Base-by-base conservation (phyloP, 2,888 invertebrate genomes). In the Archaeoteleia sp. region DNA sequence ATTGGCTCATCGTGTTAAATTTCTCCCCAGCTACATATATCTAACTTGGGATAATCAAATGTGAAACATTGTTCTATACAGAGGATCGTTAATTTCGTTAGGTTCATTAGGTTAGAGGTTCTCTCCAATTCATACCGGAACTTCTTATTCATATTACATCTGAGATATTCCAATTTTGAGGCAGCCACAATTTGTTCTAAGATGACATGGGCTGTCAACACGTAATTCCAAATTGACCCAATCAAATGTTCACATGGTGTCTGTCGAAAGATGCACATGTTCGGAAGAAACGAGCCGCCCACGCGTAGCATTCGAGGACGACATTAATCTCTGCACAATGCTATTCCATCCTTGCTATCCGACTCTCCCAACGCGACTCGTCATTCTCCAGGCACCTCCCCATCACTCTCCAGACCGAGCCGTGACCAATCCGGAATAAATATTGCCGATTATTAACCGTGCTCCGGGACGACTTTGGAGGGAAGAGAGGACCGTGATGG, bases 401-500 rank as follows among this genome's bases (percentile, higher is more conserved):
- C 82, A 80, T 82, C 81, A 79, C 72, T 81, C 81, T 80, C 70
- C 73, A 62, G 63, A 79, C 79, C 80, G 76, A 83, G 82, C 81
- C 82, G 79, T 84, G 80, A 82, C 83, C 80, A 82, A 83, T 84
- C 75, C 77, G 83, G 76, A 82, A 84, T 84, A 83, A 84, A 84
- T 84, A 84, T 84, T 82, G 78, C 76, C 81, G 83, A 83, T 84
- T 83, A 83, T 84, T 83, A 82, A 84, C 77, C 70, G 43, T 73
- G 62, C 72, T 67, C 53, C 49, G 66, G 55, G 58, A n/a, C n/a
- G n/a, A n/a, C n/a, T n/a, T n/a, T n/a, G 62, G 45, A 46, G 43
- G 70, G 51, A 61, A 48, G 65, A 43, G 66, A 49, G 61, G 70
- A 69, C 61, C 53, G 58, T 71, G 71, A 73, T 69, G 69, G 72